Conservation (phyloP, 2,888 invertebrate species). For the Drosophila glabriapex region DNA sequence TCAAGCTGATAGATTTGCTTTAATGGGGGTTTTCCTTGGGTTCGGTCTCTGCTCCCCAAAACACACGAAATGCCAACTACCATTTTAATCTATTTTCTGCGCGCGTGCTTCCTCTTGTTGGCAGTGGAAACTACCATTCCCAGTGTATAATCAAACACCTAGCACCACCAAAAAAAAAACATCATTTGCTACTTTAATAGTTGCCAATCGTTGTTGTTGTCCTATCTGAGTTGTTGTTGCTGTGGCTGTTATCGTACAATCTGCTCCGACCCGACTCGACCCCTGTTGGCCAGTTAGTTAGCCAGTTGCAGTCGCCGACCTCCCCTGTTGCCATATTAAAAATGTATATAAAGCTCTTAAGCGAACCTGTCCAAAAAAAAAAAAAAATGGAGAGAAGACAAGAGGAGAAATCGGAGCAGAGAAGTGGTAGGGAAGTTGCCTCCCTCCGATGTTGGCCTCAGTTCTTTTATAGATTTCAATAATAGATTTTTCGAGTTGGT, state of each 20-base stretch:
- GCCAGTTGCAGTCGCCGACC: conserved; percentile 43
- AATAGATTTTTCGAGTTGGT: conserved; percentile 80
- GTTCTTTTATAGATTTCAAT: conserved; percentile 80
- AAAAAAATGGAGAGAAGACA: neutral
- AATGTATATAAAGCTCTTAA: conserved; percentile 80
- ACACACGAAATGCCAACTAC: conserved; percentile 28
- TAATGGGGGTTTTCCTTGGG: conserved; percentile 5
- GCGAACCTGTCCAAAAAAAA: conserved; percentile 66
- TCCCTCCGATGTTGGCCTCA: conserved; percentile 24
- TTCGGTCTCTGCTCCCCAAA: conserved; percentile 2
- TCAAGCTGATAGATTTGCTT: conserved; percentile 69
- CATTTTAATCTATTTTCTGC: conserved; percentile 73
- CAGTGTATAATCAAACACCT: conserved; percentile 23
- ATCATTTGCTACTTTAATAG: conserved; percentile 81
- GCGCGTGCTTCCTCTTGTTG: conserved; percentile 65
- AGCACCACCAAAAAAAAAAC: conserved; percentile 33
- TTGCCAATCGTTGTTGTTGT: conserved; percentile 56
- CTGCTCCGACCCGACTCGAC: conserved; percentile 60
- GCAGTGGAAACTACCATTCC: conserved; percentile 28
- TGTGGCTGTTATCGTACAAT: conserved; percentile 58
- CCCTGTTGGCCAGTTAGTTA: conserved; percentile 67
- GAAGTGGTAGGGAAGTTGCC: conserved; percentile 8
- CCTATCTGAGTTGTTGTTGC: conserved; percentile 32
- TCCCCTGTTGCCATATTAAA: conserved; percentile 66
- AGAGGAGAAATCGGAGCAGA: neutral